Evolutionary conservation across 2,888 invertebrate species (phyloP).

Genomic region (Netelia inedita): DNA sequence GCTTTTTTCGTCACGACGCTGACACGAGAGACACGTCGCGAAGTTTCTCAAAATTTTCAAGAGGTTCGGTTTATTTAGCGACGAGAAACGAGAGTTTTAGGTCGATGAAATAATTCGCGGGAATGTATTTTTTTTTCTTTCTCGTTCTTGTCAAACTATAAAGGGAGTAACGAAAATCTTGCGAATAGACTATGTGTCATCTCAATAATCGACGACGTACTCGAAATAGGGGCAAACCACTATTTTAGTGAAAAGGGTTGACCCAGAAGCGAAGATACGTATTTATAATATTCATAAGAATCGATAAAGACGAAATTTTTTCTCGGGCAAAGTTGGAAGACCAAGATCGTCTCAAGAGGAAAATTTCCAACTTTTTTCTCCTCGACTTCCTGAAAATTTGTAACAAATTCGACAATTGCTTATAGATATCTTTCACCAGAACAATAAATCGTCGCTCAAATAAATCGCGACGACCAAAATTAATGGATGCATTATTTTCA

Average conservation of each 20-base stretch:
- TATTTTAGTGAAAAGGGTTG: constrained; percentile 16
- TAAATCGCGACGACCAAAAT: no score
- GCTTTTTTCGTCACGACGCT: background rate
- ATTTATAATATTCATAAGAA: constrained; percentile 23
- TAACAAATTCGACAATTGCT: background rate
- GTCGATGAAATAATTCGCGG: background rate
- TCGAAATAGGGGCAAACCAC: constrained; percentile 38
- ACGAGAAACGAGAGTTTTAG: background rate
- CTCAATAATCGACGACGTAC: constrained; percentile 25
- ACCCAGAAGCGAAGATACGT: constrained; percentile 42
- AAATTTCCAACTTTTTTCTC: background rate
- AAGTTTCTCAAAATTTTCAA: background rate
- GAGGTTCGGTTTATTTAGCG: background rate
- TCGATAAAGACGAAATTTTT: constrained; percentile 11
- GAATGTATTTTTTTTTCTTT: background rate
- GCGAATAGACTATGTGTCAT: background rate
- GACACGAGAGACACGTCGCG: background rate
- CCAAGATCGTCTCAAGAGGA: background rate
- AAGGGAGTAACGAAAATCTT: background rate
- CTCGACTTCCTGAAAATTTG: background rate
- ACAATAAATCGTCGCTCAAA: no score
- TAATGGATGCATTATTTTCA: no score
- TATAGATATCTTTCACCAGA: no score
- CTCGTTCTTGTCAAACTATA: background rate
- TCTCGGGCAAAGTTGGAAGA: background rate